Evolutionary conservation across 1,140 invertebrate species (phyloP).

Genomic region (Rhagoletis zephyria): DNA sequence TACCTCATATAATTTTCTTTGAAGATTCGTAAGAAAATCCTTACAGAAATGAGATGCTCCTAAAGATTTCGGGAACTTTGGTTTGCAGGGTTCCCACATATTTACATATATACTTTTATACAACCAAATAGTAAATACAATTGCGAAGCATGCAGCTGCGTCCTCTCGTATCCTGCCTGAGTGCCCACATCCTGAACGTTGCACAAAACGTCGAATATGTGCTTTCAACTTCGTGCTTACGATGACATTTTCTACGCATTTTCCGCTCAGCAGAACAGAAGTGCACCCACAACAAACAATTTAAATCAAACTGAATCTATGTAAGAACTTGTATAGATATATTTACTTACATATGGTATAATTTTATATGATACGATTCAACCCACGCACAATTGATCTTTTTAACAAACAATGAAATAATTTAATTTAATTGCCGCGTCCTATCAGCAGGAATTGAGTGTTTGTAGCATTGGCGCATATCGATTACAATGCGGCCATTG

Average conservation of each 20-base stretch:
- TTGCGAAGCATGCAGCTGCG: slow-evolving; percentile 23
- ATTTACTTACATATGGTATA: neutral
- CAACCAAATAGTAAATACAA: neutral
- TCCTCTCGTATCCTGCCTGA: neutral
- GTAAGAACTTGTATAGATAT: no score
- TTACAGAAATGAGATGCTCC: no score
- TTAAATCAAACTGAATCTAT: no score
- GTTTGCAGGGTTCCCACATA: no score
- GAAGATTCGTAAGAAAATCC: no score
- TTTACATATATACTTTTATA: no score
- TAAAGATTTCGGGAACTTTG: no score
- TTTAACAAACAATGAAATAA: slow-evolving; percentile 49
- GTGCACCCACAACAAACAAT: neutral
- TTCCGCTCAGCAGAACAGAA: neutral
- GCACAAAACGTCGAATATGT: neutral
- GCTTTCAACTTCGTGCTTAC: neutral
- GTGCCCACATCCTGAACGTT: neutral
- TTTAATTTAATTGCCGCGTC: slow-evolving; percentile 34
- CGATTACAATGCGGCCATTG: slow-evolving; percentile 40
- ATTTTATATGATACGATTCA: neutral
- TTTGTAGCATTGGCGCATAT: slow-evolving; percentile 24
- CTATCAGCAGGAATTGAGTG: neutral
- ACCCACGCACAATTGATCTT: slow-evolving; percentile 37
- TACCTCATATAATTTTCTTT: no score
- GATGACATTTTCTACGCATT: slow-evolving; percentile 34